Conservation (phyloP, 2,113 vertebrate species). For the Dicrurus megarhynchus region DNA sequence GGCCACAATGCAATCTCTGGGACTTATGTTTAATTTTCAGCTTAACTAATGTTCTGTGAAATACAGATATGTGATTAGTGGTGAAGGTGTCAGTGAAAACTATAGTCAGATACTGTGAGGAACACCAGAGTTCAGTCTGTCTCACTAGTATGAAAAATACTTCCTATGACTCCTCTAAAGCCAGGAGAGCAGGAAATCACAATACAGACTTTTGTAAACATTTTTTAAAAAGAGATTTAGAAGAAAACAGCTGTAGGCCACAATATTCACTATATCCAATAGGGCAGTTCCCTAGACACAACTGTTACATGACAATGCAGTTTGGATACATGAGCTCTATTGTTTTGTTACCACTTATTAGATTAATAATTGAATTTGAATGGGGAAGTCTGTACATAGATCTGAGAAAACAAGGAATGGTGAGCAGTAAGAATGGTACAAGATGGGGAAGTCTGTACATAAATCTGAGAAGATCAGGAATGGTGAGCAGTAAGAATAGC, state of each 20-base stretch:
- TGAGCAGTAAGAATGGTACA: background rate
- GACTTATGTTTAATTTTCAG: slow-evolving; percentile 48
- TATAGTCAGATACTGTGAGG: background rate
- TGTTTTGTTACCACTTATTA: background rate
- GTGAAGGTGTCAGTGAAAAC: slow-evolving; percentile 42
- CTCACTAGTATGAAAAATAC: background rate
- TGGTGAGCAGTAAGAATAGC: background rate
- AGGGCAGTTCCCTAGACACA: background rate
- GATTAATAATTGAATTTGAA: slow-evolving; percentile 20
- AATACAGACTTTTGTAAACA: background rate
- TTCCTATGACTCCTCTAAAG: background rate
- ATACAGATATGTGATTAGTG: background rate
- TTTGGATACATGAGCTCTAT: background rate
- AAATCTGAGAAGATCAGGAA: background rate
- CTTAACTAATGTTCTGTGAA: slow-evolving; percentile 62
- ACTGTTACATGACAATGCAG: background rate
- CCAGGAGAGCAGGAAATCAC: background rate
- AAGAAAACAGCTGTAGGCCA: background rate
- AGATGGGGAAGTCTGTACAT: background rate
- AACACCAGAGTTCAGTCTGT: slow-evolving; percentile 42
- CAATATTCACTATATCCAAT: background rate
- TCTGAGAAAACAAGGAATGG: background rate
- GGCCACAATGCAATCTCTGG: background rate
- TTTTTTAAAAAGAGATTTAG: background rate
- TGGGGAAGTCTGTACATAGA: background rate